Evolutionary conservation across 2,797 vertebrate species (phyloP).

Genomic region (Ispidina picta): DNA sequence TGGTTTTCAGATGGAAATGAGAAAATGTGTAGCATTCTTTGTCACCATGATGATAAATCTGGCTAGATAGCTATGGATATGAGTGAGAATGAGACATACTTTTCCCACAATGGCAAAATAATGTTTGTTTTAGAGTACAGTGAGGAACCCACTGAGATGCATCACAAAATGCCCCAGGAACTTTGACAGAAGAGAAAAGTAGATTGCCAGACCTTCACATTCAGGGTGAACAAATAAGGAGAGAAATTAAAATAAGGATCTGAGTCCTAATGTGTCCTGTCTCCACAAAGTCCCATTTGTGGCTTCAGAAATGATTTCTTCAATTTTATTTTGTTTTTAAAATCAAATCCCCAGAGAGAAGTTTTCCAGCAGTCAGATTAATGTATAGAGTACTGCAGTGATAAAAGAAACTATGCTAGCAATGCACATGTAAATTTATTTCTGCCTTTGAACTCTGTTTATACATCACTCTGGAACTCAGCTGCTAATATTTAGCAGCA

Average conservation of each 20-base stretch:
- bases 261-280: slow-evolving; percentile 24
- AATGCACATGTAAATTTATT: slow-evolving; percentile 54
- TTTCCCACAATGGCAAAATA: neutral
- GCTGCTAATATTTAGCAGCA: slow-evolving; percentile 35
- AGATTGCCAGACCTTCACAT: neutral
- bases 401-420: slow-evolving; percentile 53
- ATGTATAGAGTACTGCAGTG: slow-evolving; percentile 1
- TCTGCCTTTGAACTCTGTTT: slow-evolving; percentile 67
- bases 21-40: neutral
- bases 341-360: slow-evolving; percentile 36
- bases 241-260: neutral
- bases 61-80: neutral
- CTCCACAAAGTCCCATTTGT: slow-evolving; percentile 38
- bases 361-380: slow-evolving; percentile 22
- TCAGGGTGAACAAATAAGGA: neutral
- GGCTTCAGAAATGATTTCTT: slow-evolving; percentile 60
- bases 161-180: neutral
- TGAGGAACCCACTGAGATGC: neutral
- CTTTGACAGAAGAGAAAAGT: neutral
- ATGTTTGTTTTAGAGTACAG: neutral
- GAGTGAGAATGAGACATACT: neutral
- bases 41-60: neutral
- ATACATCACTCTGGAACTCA: slow-evolving; percentile 41
- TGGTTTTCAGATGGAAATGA: neutral
- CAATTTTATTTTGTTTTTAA: slow-evolving; percentile 56